These are phyloP conservation scores for Chrysolina haemoptera DNA, from an alignment of 2,888 invertebrate species.

Conservation along the genomic window DNA sequence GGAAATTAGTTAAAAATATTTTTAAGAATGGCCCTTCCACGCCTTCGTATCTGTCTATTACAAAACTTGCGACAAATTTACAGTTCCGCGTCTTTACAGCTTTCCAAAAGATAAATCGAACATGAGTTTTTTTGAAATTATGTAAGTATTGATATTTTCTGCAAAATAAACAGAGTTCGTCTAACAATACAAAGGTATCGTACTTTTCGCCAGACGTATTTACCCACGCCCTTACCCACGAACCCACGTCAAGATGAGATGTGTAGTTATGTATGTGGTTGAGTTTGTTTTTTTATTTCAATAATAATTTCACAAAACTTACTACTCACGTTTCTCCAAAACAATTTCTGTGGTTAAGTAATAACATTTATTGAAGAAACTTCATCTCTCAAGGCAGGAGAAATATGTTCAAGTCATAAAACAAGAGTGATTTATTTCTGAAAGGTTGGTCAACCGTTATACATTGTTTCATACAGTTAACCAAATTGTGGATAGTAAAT, in stretches of 20 bases:
- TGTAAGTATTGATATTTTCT: too few relatives aligned
- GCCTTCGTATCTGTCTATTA: too few relatives aligned
- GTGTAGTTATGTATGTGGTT: background rate
- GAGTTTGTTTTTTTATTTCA: background rate
- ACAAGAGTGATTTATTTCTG: conserved; percentile 6
- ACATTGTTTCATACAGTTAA: background rate
- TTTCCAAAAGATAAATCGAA: too few relatives aligned
- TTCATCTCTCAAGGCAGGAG: conserved; percentile 9
- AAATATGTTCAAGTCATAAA: conserved; percentile 16
- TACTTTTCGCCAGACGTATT: too few relatives aligned
- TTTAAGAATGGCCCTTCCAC: too few relatives aligned
- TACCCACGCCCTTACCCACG: too few relatives aligned
- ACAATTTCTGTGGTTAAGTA: conserved; percentile 18
- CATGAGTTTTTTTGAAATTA: too few relatives aligned
- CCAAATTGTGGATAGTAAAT: background rate
- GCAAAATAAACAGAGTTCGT: too few relatives aligned
- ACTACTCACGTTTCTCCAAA: conserved; percentile 2
- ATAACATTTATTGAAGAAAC: conserved; percentile 12
- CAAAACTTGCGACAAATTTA: too few relatives aligned
- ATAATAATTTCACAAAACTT: conserved; percentile 1
- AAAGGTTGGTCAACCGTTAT: background rate
- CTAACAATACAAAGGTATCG: too few relatives aligned
- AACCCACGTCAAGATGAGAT: background rate
- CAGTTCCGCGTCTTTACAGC: too few relatives aligned
- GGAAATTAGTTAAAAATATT: too few relatives aligned